Evolutionary conservation across 1,140 invertebrate genomes (phyloP).

Genomic region (Zaprionus kolodkinae): DNA sequence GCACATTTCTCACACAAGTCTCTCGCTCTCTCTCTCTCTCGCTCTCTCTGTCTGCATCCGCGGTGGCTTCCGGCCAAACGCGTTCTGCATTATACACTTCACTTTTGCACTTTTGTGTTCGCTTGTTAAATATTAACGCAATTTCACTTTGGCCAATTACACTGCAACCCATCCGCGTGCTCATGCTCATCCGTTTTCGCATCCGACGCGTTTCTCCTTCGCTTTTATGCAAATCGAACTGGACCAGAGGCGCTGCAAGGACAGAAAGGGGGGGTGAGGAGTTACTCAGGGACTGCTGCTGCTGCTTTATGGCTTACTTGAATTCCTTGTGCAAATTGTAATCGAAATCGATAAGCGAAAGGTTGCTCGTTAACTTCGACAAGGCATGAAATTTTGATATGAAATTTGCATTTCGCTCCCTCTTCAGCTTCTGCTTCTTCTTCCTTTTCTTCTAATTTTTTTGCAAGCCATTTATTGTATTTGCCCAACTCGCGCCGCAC

Average conservation of each 20-base stretch:
- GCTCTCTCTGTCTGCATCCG: slow-evolving; percentile 36
- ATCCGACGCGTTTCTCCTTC: slow-evolving; percentile 16
- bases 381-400: slow-evolving; percentile 67
- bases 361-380: slow-evolving; percentile 70
- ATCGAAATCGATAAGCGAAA: slow-evolving; percentile 55
- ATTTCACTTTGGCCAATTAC: slow-evolving; percentile 79
- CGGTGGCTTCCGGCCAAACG: slow-evolving; percentile 16
- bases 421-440: too few species aligned
- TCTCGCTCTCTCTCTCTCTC: background rate
- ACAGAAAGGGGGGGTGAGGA: background rate
- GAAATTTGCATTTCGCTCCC: slow-evolving; percentile 66
- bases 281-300: background rate
- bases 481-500: slow-evolving; percentile 43
- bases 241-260: background rate
- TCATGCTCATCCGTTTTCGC: slow-evolving; percentile 9
- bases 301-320: slow-evolving; percentile 40
- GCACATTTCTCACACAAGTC: slow-evolving; percentile 42
- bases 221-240: slow-evolving; percentile 67
- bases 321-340: slow-evolving; percentile 34
- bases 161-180: slow-evolving; percentile 65
- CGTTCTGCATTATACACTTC: slow-evolving; percentile 51
- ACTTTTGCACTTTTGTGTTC: slow-evolving; percentile 63
- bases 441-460: slow-evolving; percentile 41
- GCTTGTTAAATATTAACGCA: slow-evolving; percentile 81
- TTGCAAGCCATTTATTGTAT: slow-evolving; percentile 48